Base-by-base conservation (phyloP, 2,113 vertebrate genomes). In the Hassar affinis region DNA sequence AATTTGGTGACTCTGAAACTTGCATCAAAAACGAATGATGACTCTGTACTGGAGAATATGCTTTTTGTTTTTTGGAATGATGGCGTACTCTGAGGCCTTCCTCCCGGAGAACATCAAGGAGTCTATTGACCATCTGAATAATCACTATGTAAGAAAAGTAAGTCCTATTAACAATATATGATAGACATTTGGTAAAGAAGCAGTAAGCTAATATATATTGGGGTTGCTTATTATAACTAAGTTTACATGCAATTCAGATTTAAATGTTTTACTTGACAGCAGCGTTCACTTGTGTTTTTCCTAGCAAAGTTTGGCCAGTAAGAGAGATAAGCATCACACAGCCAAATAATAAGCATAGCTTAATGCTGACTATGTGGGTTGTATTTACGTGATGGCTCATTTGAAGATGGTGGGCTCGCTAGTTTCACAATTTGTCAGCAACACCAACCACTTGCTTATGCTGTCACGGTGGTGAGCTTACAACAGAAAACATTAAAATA, bases 81-180 rank as follows among this genome's bases (percentile, higher is more conserved):
- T 77, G 71, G 61, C 42, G 47, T 59, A 22, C 9, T 52, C 69
- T 27, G 64, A 80, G 78, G 78, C 84, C 35, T 76, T 7, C 27
- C 18, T 88, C 10, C 72, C 87, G 3, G 18, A 42, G 9, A 86
- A 74, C 45, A 56, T 81, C 25, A 74, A 74, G 22, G 15, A 68
- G 18, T 83, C 33, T 30, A 85, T 86, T n/a, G 10, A 77, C 0
- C 25, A 80, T 20, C 85, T 88, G 27, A 57, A 80, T n/a, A 59
- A 12, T 9, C 35, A 82, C 51, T 88, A 85, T 85, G 82, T 84
- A 72, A 83, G 78, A 85, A 80, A 74, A 51, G 30, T 54, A 45
- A 42, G 61, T 81, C 1, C 11, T 45, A 64, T 79, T 49, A 33
- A 49, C 4, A 38, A 9, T 42, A 52, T 10, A 56, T 74, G 64